These are phyloP conservation scores for Napeogenes sylphis DNA, from an alignment of 2,888 invertebrate genomes.

Conservation along the genomic window DNA sequence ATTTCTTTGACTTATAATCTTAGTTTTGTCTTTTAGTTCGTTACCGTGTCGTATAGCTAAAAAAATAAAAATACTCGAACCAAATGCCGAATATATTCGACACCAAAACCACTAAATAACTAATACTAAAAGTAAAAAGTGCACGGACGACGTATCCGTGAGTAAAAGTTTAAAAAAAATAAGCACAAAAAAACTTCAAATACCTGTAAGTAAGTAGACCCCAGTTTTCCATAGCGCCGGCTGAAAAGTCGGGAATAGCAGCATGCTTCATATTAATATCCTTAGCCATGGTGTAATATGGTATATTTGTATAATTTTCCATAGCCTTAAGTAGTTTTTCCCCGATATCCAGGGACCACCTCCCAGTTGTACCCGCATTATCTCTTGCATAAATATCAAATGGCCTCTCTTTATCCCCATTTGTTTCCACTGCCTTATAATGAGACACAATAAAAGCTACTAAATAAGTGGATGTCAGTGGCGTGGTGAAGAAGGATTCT, in stretches of 20 bases:
- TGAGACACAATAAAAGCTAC: slow-evolving; percentile 92
- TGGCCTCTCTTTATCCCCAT: slow-evolving; percentile 42
- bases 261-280: slow-evolving; percentile 81
- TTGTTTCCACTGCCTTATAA: slow-evolving; percentile 59
- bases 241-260: slow-evolving; percentile 87
- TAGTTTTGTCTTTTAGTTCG: too few relatives aligned
- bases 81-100: too few relatives aligned
- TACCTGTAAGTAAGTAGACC: slow-evolving; percentile 87
- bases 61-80: too few relatives aligned
- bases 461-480: slow-evolving; percentile 88
- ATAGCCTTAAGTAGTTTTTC: slow-evolving; percentile 67
- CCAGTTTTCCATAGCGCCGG: slow-evolving; percentile 93
- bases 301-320: slow-evolving; percentile 75
- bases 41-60: too few relatives aligned
- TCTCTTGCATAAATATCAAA: slow-evolving; percentile 67
- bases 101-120: too few relatives aligned
- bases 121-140: too few relatives aligned
- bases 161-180: too few relatives aligned
- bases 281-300: slow-evolving; percentile 72
- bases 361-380: slow-evolving; percentile 57
- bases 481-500: slow-evolving; percentile 76
- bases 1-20: too few relatives aligned
- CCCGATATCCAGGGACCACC: slow-evolving; percentile 67
- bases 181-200: not conserved
- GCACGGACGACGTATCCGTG: too few relatives aligned